Evolutionary conservation across 2,888 invertebrate species (phyloP), one percentile per base, ranked within the genome.

Genomic region (Imbricaverruca yamaguchii): DNA sequence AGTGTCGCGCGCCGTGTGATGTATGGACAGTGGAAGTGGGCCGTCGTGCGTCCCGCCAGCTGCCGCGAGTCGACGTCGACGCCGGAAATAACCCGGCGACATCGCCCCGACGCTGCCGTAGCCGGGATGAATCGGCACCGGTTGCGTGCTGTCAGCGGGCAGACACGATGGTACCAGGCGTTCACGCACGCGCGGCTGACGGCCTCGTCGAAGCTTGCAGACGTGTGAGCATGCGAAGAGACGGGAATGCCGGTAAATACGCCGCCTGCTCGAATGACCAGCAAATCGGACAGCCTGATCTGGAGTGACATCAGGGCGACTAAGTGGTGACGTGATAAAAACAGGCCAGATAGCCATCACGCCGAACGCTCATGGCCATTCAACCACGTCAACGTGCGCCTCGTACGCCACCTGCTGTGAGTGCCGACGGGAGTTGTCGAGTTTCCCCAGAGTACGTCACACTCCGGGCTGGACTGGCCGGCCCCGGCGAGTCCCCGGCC

Each of bases 1-100:
- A 74, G 55, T 55, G 74, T 74, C 74, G 74, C 55, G 74, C 55
- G 55, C 74, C 55, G 55, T 74, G 74, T 74, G 74, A 74, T 74
- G 21, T 13, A 74, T 55, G 74, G 74, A 9, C 21, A 13, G 25
- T 39, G 39, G 74, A 74, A 9, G 74, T 74, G 74, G 53, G 55
- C 9, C 21, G 74, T 39, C 39, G 39, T 4, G 39, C 39, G 39
- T 1, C 39, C 13, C 53, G 55, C 2, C 74, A 74, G 74, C 74
- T 74, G 74, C 9, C 21, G 55, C 10, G 4, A 39, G 39, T 15
- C 7, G 39, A 15, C 39, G 69, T n/a, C n/a, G 53, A 21, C 11
- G 69, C 8, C 74, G 10, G 55, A 53, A 74, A 74, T 74, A 74
- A 53, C 18, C 74, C 11, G 15, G 39, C 39, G 15, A 39, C 69